phyloP scores from a whole-genome alignment of 2,797 vertebrate species.

The Ptychobarbus kaznakovi region DNA sequence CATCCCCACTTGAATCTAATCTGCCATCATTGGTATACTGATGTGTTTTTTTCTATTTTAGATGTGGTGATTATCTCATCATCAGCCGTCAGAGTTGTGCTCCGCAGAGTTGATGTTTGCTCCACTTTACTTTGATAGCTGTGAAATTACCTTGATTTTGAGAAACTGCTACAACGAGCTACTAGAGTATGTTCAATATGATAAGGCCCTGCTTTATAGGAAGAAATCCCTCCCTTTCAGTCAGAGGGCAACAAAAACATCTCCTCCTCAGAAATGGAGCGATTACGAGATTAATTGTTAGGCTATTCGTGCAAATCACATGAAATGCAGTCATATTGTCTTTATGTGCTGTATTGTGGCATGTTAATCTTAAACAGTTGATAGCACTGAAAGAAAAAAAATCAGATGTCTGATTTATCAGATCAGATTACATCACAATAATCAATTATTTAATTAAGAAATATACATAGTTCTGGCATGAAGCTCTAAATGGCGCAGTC shows the following conservation, averaged over 20 bases:
- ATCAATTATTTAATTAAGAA: not conserved
- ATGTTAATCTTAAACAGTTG: not conserved
- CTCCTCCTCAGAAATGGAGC: not conserved
- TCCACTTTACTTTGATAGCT: constrained; percentile 45
- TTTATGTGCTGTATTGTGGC: not conserved
- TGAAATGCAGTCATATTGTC: not conserved
- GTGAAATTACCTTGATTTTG: constrained; percentile 47
- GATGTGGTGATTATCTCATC: constrained; percentile 56
- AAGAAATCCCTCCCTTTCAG: not conserved
- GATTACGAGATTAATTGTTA: not conserved
- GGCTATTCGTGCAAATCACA: not conserved
- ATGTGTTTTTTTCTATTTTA: constrained; percentile 61
- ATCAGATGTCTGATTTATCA: not conserved
- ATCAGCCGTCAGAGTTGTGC: constrained; percentile 46
- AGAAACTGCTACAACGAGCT: not conserved
- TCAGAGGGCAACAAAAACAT: not conserved
- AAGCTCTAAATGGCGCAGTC: no score
- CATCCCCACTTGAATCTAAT: constrained; percentile 57
- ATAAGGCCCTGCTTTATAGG: not conserved
- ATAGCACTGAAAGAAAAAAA: no score
- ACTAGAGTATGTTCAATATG: not conserved
- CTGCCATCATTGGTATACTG: constrained; percentile 62
- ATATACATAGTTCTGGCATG: no score
- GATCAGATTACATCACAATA: not conserved
- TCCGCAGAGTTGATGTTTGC: constrained; percentile 50